Base-by-base conservation (phyloP, 2,888 invertebrate species). In the Lasioglossum malachurum region DNA sequence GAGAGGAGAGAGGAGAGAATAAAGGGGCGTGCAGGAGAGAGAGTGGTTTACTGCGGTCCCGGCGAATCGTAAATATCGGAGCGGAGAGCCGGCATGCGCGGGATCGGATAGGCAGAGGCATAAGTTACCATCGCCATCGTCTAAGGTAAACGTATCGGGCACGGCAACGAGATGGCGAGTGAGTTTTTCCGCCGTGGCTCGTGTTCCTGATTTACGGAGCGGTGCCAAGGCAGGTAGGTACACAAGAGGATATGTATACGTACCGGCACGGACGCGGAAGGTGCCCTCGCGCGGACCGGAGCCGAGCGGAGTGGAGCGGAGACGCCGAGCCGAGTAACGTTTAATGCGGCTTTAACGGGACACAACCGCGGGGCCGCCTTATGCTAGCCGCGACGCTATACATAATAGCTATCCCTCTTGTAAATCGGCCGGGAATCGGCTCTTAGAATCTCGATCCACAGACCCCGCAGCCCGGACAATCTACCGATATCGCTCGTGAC, bases 171-270 rank as follows among this genome's bases (percentile, higher is more conserved):
- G 87, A 90, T 81, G 89, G 88, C 87, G 89, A 88, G 90, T 92
- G 89, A 90, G 87, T 92, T 91, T 92, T 91, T 92, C 90, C 78
- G 74, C 41, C 78, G 84, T 83, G 92, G 87, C 91, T 92, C 92
- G 92, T 92, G 90, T 90, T 90, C 90, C 92, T 94, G 94, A 94
- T 94, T 94, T 94, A 94, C 91, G 91, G 83, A 87, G 82, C 90
- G 81, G 84, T 88, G 80, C 83, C 73, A 67, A 80, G 91, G 89
- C 91, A 87, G 88, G 91, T 89, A 90, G 86, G 88, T 89, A 91
- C 78, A 81, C 73, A 44, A 38, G 35, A 12, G 64, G 44, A 73
- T 60, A 67, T 49, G 67, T 82, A 84, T 83, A 84, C 76, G 87
- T 80, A 79, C 86, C 81, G 87, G 89, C 81, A 91, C 85, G 90